Conservation (phyloP, 2,888 invertebrate species). For the Noctua janthe region DNA sequence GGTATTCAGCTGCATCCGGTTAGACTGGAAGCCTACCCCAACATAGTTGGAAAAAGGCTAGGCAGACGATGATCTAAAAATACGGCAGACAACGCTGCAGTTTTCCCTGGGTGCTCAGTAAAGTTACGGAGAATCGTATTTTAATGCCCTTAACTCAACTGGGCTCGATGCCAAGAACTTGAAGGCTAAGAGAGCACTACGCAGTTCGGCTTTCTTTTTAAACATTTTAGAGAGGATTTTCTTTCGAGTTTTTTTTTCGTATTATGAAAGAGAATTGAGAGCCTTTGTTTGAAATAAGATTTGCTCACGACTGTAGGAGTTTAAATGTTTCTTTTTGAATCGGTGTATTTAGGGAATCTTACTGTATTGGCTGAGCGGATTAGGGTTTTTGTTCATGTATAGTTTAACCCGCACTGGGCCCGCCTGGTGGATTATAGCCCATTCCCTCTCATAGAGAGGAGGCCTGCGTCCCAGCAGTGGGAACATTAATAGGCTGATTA, state of each 20-base stretch:
- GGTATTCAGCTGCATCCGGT: no score
- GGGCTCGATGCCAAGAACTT: slow-evolving; percentile 52
- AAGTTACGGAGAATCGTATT: slow-evolving; percentile 32
- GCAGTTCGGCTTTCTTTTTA: slow-evolving; percentile 43
- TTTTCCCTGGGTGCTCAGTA: slow-evolving; percentile 10
- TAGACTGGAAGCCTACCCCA: slow-evolving; percentile 1
- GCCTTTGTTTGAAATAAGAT: slow-evolving; percentile 14
- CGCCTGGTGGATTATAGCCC: no score
- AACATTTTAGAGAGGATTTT: slow-evolving; percentile 31
- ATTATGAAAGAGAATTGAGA: neutral
- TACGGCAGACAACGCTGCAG: slow-evolving; percentile 43
- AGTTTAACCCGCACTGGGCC: no score
- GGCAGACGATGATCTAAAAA: slow-evolving; percentile 39
- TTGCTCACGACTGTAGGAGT: neutral
- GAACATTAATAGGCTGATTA: no score
- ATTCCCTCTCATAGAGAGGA: no score
- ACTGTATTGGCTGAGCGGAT: neutral
- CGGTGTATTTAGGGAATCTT: neutral
- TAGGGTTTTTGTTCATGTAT: neutral
- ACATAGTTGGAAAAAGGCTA: neutral
- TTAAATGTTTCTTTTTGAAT: slow-evolving; percentile 8
- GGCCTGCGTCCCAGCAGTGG: no score
- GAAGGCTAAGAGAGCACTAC: slow-evolving; percentile 39
- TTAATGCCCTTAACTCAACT: slow-evolving; percentile 50
- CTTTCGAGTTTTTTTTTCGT: slow-evolving; percentile 6